Evolutionary conservation across 2,888 invertebrate species (phyloP).

Genomic region (Eupithecia subfuscata): DNA sequence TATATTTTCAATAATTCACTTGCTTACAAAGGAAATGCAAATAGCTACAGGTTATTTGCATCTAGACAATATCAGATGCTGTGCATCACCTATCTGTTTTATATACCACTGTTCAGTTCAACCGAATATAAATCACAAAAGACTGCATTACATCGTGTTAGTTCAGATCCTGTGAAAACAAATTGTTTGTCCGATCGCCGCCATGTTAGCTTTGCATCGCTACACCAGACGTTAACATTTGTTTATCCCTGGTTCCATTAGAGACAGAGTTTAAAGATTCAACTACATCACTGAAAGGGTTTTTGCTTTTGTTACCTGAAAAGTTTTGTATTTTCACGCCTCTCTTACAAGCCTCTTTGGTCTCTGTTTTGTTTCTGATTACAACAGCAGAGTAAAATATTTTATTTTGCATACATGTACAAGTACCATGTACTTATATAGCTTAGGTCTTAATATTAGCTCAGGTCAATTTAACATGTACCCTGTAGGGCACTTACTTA

Average conservation of each 20-base stretch:
- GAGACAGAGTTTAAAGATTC: not conserved
- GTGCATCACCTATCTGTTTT: not conserved
- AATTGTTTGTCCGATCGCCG: constrained; percentile 36
- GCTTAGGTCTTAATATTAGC: not conserved
- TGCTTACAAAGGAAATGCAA: too few relatives aligned
- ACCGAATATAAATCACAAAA: constrained; percentile 52
- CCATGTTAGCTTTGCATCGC: constrained; percentile 32
- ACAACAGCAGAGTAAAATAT: not conserved
- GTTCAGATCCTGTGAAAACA: constrained; percentile 43
- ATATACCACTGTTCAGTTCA: constrained; percentile 32
- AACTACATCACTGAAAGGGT: not conserved
- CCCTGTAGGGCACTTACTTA: not conserved
- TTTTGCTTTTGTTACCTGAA: not conserved
- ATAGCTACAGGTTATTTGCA: too few relatives aligned
- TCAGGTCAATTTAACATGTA: not conserved
- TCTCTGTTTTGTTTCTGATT: not conserved
- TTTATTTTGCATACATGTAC: not conserved
- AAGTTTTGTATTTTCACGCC: not conserved
- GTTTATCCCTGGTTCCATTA: not conserved
- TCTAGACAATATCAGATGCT: too few relatives aligned
- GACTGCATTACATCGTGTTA: constrained; percentile 48
- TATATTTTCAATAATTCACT: too few relatives aligned
- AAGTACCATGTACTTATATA: too few relatives aligned
- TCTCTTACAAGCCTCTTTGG: not conserved
- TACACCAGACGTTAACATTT: not conserved